Base-by-base conservation (phyloP, 2,113 vertebrate genomes). In the Mastomys natalensis region DNA sequence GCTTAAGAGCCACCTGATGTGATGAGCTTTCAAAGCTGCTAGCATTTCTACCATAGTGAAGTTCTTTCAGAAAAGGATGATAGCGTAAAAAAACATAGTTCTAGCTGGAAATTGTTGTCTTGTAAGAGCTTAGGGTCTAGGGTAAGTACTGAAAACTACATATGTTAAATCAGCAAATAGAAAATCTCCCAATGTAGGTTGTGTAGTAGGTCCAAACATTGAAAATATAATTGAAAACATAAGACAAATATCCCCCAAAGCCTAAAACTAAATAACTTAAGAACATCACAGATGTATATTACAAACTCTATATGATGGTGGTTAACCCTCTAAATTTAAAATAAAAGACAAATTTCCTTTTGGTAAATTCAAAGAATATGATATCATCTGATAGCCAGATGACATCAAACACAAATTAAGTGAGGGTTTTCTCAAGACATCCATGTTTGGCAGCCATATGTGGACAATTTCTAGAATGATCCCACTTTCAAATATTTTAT, bases 371-470 rank as follows among this genome's bases (percentile, higher is more conserved):
- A 97, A 93, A 95, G 73, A 96, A 82, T 95, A 94, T 95, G 87
- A 95, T 96, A 91, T 97, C 89, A 95, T 96, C 92, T 97, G 96
- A 98, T 95, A 95, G 81, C 95, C 96, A 98, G 95, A 97, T 97
- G 97, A 96, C 94, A 97, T 97, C 88, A 98, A 98, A 97, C 66
- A 96, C 86, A 90, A 92, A 94, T 94, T 92, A 96, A 96, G 45
- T 90, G 13, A 8, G 53, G 24, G n/a, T 70, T 94, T 97, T 97
- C 88, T 95, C 76, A 93, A 97, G 88, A 95, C 72, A 66, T 92
- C 80, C 94, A 90, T 77, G 68, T 96, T 95, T 97, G 97, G 93
- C 88, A 96, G 88, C 95, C 97, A 95, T 89, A 97, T 97, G 97
- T 92, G 76, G 88, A 82, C 76, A 77, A 68, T 90, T 95, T 93